These are phyloP conservation scores for Caenorhabditis virilis DNA, from an alignment of 2,888 invertebrate genomes.

Conservation along the genomic window DNA sequence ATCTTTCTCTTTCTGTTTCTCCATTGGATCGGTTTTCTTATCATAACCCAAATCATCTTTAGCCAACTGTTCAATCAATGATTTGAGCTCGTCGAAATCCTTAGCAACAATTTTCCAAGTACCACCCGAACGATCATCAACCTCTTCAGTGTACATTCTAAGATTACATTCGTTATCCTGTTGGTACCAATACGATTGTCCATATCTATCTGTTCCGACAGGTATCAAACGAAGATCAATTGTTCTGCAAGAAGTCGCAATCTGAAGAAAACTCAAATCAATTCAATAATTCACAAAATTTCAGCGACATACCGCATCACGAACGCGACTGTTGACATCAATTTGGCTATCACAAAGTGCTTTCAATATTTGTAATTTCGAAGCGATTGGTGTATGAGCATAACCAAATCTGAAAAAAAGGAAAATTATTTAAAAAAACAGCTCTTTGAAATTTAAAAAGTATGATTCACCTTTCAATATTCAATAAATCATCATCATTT, in stretches of 20 bases:
- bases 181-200: conserved; percentile 91
- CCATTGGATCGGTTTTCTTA: conserved; percentile 42
- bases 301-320: conserved; percentile 72
- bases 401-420: conserved; percentile 71
- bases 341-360: conserved; percentile 76
- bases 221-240: conserved; percentile 84
- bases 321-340: conserved; percentile 89
- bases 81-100: conserved; percentile 77
- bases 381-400: conserved; percentile 84
- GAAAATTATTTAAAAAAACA: background rate
- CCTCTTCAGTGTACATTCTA: conserved; percentile 89
- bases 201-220: conserved; percentile 86
- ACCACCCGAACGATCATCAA: conserved; percentile 77
- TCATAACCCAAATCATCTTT: conserved; percentile 50
- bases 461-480: conserved; percentile 75
- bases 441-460: too few relatives aligned
- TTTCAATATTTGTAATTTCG: conserved; percentile 78
- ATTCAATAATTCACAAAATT: conserved; percentile 6
- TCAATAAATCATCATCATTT: conserved; percentile 77
- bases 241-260: conserved; percentile 72
- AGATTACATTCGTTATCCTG: conserved; percentile 77
- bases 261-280: conserved; percentile 10
- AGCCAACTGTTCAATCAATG: conserved; percentile 75
- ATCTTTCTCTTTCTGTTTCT: conserved; percentile 13
- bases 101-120: conserved; percentile 62